Percentiles rank a stretch among this genome's conserved stretches.
Conservation (phyloP, 2,797 vertebrate species). For the Thripadectes ignobilis region DNA sequence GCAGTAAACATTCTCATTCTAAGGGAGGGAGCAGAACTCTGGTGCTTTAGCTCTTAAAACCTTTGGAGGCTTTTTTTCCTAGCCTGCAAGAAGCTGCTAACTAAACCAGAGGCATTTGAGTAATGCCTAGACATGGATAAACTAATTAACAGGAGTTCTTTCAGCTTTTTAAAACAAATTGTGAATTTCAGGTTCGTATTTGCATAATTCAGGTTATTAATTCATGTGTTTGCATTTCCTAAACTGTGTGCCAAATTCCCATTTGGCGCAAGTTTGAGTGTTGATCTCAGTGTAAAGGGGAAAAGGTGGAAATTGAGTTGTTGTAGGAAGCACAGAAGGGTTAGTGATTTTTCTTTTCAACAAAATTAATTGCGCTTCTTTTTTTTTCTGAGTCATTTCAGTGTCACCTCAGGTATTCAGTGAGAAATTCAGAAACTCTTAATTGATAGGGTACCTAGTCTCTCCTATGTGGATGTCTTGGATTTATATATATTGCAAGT, state of each 20-base stretch:
- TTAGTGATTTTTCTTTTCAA: background rate
- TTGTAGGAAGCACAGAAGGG: background rate
- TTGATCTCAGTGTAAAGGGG: background rate
- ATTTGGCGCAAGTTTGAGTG: background rate
- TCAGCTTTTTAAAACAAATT: background rate
- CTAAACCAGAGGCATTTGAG: background rate
- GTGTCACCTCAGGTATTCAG: background rate
- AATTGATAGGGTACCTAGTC: background rate
- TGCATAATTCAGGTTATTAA: conserved; percentile 24
- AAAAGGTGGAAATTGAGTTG: background rate
- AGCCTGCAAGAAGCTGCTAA: background rate
- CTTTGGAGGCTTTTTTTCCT: background rate
- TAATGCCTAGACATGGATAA: background rate
- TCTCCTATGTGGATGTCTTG: background rate
- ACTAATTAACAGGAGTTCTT: background rate
- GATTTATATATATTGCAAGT: background rate
- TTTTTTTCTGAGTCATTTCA: background rate
- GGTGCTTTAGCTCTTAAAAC: background rate
- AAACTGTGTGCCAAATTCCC: background rate
- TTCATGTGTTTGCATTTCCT: background rate
- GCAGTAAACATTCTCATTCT: background rate
- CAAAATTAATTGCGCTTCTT: background rate
- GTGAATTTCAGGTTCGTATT: background rate
- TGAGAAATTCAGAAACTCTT: background rate
- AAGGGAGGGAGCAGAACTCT: background rate